phyloP scores from a whole-genome alignment of 2,797 vertebrate genomes.

The Decapterus maruadsi region DNA sequence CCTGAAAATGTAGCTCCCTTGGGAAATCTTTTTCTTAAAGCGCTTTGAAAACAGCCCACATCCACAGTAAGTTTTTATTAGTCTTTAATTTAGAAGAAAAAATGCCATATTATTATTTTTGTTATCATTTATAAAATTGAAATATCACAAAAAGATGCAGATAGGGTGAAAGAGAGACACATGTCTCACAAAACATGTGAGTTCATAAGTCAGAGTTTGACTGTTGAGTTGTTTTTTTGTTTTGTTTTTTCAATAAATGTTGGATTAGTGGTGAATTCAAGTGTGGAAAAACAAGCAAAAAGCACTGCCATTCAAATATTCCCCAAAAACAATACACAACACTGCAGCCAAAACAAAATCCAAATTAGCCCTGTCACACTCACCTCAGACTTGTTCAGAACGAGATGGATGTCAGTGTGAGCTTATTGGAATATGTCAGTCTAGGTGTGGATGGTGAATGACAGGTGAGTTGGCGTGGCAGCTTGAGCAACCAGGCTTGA shows the following conservation, averaged over 20 bases:
- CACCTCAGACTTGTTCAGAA: constrained; percentile 45
- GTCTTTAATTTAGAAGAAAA: not conserved
- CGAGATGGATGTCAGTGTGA: constrained; percentile 49
- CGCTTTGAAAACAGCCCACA: not conserved
- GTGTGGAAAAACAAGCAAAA: constrained; percentile 32
- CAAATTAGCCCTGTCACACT: constrained; percentile 54
- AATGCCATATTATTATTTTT: not conserved
- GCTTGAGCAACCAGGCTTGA: constrained; percentile 33
- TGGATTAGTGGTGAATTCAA: constrained; percentile 58
- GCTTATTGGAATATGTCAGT: constrained; percentile 61
- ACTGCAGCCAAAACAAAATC: constrained; percentile 28
- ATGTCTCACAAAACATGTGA: constrained; percentile 10
- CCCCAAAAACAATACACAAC: constrained; percentile 48
- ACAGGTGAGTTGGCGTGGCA: constrained; percentile 35
- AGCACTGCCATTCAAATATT: constrained; percentile 45
- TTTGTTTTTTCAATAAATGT: constrained; percentile 60
- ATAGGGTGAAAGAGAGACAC: not conserved
- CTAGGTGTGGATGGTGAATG: constrained; percentile 45
- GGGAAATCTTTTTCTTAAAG: not conserved
- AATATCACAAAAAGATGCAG: not conserved
- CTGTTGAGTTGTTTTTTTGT: constrained; percentile 52
- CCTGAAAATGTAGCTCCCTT: not conserved
- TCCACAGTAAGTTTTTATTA: not conserved
- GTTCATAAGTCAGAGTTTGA: constrained; percentile 40
- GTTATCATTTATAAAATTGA: not conserved